phyloP scores from a whole-genome alignment of 2,797 vertebrate genomes.

The Pitangus sulphuratus region DNA sequence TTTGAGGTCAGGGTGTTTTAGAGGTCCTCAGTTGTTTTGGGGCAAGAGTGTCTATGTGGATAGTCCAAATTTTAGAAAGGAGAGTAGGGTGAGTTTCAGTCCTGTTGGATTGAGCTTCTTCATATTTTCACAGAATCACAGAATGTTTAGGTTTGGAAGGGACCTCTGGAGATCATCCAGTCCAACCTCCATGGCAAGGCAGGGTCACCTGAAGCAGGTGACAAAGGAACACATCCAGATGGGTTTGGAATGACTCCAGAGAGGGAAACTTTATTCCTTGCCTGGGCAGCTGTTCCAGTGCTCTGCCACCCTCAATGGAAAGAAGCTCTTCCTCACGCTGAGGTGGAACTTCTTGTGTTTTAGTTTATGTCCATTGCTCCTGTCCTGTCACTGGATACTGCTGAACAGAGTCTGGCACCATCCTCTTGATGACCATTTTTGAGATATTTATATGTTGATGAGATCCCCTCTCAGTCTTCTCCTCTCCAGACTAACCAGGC shows the following conservation, averaged over 20 bases:
- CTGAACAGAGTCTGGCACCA: neutral
- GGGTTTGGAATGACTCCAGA: neutral
- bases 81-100: neutral
- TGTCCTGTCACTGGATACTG: neutral
- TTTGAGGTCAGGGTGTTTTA: neutral
- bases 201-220: neutral
- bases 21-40: neutral
- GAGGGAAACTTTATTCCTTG: accelerated
- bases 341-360: neutral
- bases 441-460: neutral
- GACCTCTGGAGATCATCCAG: neutral
- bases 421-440: neutral
- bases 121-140: neutral
- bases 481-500: neutral
- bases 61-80: neutral
- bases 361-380: neutral
- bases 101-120: neutral
- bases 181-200: neutral
- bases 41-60: neutral
- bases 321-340: neutral
- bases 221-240: neutral
- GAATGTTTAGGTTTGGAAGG: neutral
- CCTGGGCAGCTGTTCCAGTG: no score
- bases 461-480: neutral
- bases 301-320: neutral